Base-by-base conservation (phyloP, 2,888 invertebrate species). In the Formica aserva region DNA sequence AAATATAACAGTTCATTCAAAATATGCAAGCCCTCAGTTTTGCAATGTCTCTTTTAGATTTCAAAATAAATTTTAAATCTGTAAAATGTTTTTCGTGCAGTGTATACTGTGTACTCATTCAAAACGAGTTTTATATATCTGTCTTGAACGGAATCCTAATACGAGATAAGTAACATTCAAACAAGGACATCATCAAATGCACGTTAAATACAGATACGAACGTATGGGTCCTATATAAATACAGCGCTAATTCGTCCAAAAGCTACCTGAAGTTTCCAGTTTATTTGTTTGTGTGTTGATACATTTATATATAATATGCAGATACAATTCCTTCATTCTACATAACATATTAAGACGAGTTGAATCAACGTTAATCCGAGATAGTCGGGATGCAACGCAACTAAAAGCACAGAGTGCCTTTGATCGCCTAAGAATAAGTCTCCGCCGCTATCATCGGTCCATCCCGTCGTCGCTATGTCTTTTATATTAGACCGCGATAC, bases 401-500 rank as follows among this genome's bases (percentile, higher is more conserved):
- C 32, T 22, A 9, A 18, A 8, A 35, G 26, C 8, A 15, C 22
- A 13, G 48, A 35, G 26, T 6, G 48, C 52, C 35, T 65, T 38
- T 48, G 65, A 76, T 66, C 35, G 67, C 8, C 11, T 52, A 13
- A 18, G 11, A 48, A 35, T 48, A 18, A 77, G 38, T 87, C 72
- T 66, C 82, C 65, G 67, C 41, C 52, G 29, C 22, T 52, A 52
- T 52, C 80, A 86, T 83, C 86, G 85, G 83, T 65, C 85, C 71
- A 71, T 86, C 85, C 89, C 81, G 72, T 69, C 81, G 72, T 72
- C 85, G 80, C 85, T 71, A 86, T 88, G 88, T 90, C 88, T 89
- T 89, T 76, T 86, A 84, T 88, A 91, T 92, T 90, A 92, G 88
- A 88, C 8, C 87, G 88, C 88, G 89, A 92, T 91, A 90, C 87